Evolutionary conservation across 35 echinoderm and acorn worm genomes (phyloP), one percentile per base, ranked within the genome.

Genomic region (Patiria miniata): DNA sequence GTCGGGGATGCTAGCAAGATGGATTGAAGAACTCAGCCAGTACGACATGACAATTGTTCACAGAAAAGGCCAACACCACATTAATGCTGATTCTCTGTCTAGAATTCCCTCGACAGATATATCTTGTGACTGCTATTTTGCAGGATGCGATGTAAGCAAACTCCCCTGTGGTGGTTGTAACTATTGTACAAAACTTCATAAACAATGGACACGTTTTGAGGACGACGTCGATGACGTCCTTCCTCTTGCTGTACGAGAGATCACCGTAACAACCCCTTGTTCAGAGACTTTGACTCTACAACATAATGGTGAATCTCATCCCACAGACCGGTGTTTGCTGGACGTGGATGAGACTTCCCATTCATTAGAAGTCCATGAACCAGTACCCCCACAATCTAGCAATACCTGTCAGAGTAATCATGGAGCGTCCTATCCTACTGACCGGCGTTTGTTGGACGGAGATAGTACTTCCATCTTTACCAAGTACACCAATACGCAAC

Each of bases 1-100:
- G 21, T 82, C 85, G 39, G 89, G 82, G 26, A 61, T 86, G 37
- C 82, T 91, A 12, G 89, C 61, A 34, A 10, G 82, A 15, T 91
- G 89, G 89, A 77, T 91, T 1, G 89, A 91, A 32, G 89, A 91
- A 33, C 61, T 91, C 5, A 91, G 89, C 54, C 89, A 91, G 37
- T 91, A 85, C 18, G 80, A 85, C 73, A 91, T 91, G 89, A 36
- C 28, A n/a, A 28, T 91, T 15, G 5, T 86, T 40, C 82, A 91
- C 34, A 82, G 89, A 39, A 33, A 36, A 32, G 89, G 82, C 12
- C 30, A 54, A 33, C 19, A 37, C n/a, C 81, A 91, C 51, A 61
- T 68, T 52, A 91, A 91, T 54, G 82, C 89, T 14, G 89, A 91
- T 33, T 61, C 82, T 17, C 42, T 85, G 8, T 91, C 82, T 23